Base-by-base conservation (phyloP, 2,797 vertebrate species). In the Semotilus atromaculatus region DNA sequence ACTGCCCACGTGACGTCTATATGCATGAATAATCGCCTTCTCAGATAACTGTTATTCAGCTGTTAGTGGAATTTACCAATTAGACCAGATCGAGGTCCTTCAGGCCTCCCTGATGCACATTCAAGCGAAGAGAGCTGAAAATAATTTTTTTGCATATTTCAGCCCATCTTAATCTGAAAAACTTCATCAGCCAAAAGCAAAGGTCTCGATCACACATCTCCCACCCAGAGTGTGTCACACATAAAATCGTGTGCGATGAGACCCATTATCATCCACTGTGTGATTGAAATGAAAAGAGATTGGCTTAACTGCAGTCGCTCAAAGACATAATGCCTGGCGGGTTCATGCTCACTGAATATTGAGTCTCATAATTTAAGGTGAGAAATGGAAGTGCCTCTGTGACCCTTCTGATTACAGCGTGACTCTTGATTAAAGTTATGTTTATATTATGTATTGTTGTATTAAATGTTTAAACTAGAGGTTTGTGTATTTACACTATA, bases 251-350 rank as follows among this genome's bases (percentile, higher is more conserved):
- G 62, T 68, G 64, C 1, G 16, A 68, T 64, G n/a, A 80, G 43
- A 26, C 40, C 19, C 19, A 80, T 80, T 67, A 53, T 80, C 29
- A 66, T 80, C 53, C 53, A 38, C 53, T 36, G 13, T n/a, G 51
- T 76, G 74, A 76, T 11, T 60, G 74, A 77, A 40, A 77, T 60
- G 55, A 62, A 77, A 26, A 43, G 55, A 62, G 75, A 77, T 62
- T 43, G 74, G 55, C 23, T 77, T 19, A 40, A 77, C 23, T 29
- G 53, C 74, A 77, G 14, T 60, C 36, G 14, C 74, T 60, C 53
- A 77, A 26, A 62, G 55, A 62, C 36, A 77, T 62, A 77, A 62
- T 5, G 55, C 36, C 51, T 36, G 31, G 7, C 3, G 51, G 73
- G 31, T 58, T 8, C 23, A 31, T 75, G 51, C 34, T 62, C 16